Base-by-base conservation (phyloP, 1,140 invertebrate genomes). In the Heliconius hewitsoni region DNA sequence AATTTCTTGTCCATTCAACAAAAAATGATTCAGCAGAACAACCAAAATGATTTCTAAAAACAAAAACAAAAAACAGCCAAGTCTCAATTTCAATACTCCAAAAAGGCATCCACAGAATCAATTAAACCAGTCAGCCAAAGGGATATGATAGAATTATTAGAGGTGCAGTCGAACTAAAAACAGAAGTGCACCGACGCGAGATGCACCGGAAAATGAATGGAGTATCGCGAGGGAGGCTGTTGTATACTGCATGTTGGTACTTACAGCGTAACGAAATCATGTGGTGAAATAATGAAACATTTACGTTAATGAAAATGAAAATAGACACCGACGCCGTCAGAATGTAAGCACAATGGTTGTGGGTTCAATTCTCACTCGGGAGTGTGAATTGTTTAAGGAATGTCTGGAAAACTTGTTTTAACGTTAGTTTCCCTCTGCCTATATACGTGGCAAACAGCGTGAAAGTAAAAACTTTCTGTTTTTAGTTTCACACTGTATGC, bases 81-180 rank as follows among this genome's bases (percentile, higher is more conserved):
- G 60, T 66, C 60, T 66, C 55, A 52, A 52, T 8, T 52, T 37
- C 16, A n/a, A 27, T 66, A 66, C 60, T 27, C 13, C 60, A 66
- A 66, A 66, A 66, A 66, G 60, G 60, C 60, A 66, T 4, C 60
- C 60, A 30, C 60, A 66, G 60, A 66, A 66, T 66, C 60, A 66
- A 66, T 66, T 66, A 77, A 77, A 77, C 66, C 46, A 77, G 66
- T 55, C 76, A 77, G 70, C 70, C 76, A 23, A 27, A 77, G 76
- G 76, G 46, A 42, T 71, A 52, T 77, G 66, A 72, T 77, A 70
- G 76, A 77, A 77, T 77, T 77, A 77, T 77, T 77, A 77, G 66
- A 77, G 76, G 73, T 74, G 78, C 73, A 72, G 72, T 71, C 55
- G 37, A 57, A 73, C 39, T 78, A 60, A 57, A 75, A 42, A 37